Evolutionary conservation across 1,140 invertebrate species (phyloP).

Genomic region (Sinonovacula constricta): DNA sequence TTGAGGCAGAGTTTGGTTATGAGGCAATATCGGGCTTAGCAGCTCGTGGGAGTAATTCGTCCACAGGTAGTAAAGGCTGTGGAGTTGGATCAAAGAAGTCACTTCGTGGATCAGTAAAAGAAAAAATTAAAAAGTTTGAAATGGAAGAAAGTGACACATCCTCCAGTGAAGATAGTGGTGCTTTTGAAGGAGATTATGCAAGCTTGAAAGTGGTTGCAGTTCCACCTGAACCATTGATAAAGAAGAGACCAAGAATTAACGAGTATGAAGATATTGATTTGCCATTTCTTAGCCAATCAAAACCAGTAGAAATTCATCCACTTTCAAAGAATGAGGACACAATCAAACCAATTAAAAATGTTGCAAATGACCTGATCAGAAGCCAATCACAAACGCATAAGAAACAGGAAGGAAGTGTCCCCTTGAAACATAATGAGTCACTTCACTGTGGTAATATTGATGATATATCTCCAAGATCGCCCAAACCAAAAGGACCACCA

Average conservation of each 20-base stretch:
- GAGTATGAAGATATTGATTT: slow-evolving; percentile 41
- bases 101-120: slow-evolving; percentile 13
- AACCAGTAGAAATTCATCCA: too few species aligned
- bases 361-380: background rate
- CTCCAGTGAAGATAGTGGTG: slow-evolving; percentile 23
- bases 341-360: too few species aligned
- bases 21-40: slow-evolving; percentile 8
- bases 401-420: background rate
- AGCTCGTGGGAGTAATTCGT: background rate
- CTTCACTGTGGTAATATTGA: too few species aligned
- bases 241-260: background rate
- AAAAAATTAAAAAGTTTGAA: slow-evolving; percentile 40
- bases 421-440: too few species aligned
- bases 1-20: slow-evolving; percentile 1
- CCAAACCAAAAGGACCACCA: too few species aligned
- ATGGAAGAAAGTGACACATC: slow-evolving; percentile 32
- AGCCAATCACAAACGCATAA: background rate
- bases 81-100: background rate
- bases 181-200: slow-evolving; percentile 49
- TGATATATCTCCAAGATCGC: too few species aligned
- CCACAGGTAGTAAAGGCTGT: too few species aligned
- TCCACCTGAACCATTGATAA: slow-evolving; percentile 9
- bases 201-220: slow-evolving; percentile 23
- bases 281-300: too few species aligned
- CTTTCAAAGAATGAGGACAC: too few species aligned